Evolutionary conservation across 2,113 vertebrate species (phyloP).

Genomic region (Isurus oxyrinchus): DNA sequence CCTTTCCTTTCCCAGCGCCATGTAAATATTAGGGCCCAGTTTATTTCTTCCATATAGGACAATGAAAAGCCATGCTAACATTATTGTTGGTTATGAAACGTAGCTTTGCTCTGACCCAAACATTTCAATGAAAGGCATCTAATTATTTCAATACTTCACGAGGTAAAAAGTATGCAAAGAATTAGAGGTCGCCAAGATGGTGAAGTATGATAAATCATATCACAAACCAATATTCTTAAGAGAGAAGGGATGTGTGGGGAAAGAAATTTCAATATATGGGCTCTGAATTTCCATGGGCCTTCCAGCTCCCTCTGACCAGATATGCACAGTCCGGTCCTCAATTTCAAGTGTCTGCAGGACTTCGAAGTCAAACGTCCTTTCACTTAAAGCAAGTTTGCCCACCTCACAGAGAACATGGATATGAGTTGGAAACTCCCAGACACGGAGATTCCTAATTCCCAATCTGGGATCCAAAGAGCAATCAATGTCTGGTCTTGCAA

Average conservation of each 20-base stretch:
- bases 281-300: not conserved
- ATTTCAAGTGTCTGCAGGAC: too few species aligned
- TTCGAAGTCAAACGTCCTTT: not conserved
- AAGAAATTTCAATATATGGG: not conserved
- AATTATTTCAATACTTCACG: not conserved
- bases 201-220: not conserved
- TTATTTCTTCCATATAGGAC: not conserved
- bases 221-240: not conserved
- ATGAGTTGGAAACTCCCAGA: not conserved
- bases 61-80: not conserved
- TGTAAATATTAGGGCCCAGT: not conserved
- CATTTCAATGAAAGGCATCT: not conserved
- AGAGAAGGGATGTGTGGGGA: not conserved
- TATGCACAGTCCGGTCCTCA: not conserved
- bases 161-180: not conserved
- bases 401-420: not conserved
- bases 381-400: not conserved
- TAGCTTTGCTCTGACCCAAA: not conserved
- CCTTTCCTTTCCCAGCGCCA: not conserved
- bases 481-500: not conserved
- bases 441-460: not conserved
- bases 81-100: not conserved
- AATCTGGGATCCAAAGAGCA: not conserved
- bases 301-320: not conserved
- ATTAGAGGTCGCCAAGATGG: not conserved